These are phyloP conservation scores for Danio aesculapii DNA, from an alignment of 2,797 vertebrate genomes.

Conservation along the genomic window DNA sequence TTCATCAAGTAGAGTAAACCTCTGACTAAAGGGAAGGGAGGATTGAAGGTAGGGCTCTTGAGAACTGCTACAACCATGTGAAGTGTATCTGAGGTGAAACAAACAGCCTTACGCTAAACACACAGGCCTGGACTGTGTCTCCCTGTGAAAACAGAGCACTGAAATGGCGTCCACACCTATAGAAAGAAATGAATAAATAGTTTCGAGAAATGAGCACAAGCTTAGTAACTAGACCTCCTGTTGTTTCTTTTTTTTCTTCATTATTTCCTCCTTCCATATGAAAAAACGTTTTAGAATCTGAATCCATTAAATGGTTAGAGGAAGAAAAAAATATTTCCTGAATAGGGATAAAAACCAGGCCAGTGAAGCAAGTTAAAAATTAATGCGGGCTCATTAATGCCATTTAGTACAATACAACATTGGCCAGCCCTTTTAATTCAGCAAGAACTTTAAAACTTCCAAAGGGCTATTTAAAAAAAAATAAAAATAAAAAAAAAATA, in stretches of 20 bases:
- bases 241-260: conserved; percentile 29
- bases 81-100: neutral
- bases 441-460: neutral
- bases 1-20: conserved; percentile 55
- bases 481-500: neutral
- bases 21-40: conserved; percentile 52
- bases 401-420: neutral
- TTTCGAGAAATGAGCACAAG: conserved; percentile 10
- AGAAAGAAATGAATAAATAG: neutral
- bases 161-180: conserved; percentile 22
- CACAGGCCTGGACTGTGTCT: neutral
- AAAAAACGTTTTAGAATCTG: neutral
- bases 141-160: conserved; percentile 10
- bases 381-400: neutral
- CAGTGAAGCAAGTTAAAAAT: neutral
- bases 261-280: conserved; percentile 64
- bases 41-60: conserved; percentile 19
- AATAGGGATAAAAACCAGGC: neutral
- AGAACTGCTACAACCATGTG: conserved; percentile 35
- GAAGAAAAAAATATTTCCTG: neutral
- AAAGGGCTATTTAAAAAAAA: too few species aligned
- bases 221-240: conserved; percentile 34
- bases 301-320: neutral
- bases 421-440: neutral
- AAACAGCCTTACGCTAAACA: conserved; percentile 29